These are phyloP conservation scores for Lucifuga dentata DNA, from an alignment of 2,113 vertebrate species.

Conservation along the genomic window DNA sequence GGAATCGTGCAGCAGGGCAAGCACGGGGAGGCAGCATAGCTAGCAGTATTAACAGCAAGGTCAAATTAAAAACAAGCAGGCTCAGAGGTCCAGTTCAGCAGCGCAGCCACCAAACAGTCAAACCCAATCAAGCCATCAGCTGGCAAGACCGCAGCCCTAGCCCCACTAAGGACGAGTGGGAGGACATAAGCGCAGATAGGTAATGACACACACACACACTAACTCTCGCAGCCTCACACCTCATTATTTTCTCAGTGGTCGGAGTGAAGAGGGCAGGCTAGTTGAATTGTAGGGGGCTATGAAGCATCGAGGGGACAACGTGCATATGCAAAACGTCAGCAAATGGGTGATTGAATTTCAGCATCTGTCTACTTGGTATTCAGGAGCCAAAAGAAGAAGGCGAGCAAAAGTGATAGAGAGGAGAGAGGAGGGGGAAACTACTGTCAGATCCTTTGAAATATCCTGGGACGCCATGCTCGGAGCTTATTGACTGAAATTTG, in stretches of 20 bases:
- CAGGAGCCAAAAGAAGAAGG: conserved; percentile 81
- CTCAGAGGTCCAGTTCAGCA: conserved; percentile 80
- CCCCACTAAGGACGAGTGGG: conserved; percentile 94
- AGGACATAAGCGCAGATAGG: conserved; percentile 95
- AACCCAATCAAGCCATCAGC: conserved; percentile 91
- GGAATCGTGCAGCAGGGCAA: conserved; percentile 48
- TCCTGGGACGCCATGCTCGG: conserved; percentile 98
- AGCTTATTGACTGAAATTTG: conserved; percentile 99
- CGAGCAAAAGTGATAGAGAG: conserved; percentile 89
- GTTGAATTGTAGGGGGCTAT: conserved; percentile 42
- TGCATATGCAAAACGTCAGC: conserved; percentile 94
- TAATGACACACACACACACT: conserved; percentile 78
- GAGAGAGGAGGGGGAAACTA: conserved; percentile 80
- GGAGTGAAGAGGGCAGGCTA: conserved; percentile 48
- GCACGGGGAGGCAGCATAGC: conserved; percentile 56
- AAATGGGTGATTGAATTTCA: conserved; percentile 99
- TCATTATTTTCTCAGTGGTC: conserved; percentile 92
- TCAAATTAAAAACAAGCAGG: conserved; percentile 87
- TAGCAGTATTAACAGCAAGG: conserved; percentile 82
- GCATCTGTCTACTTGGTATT: conserved; percentile 98
- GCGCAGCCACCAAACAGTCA: conserved; percentile 84
- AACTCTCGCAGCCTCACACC: conserved; percentile 80
- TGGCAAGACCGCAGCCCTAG: conserved; percentile 87
- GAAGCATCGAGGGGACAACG: conserved; percentile 90
- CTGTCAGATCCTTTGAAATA: conserved; percentile 99